These are phyloP conservation scores for Drosophila robusta DNA, from an alignment of 2,888 invertebrate genomes.

Conservation along the genomic window DNA sequence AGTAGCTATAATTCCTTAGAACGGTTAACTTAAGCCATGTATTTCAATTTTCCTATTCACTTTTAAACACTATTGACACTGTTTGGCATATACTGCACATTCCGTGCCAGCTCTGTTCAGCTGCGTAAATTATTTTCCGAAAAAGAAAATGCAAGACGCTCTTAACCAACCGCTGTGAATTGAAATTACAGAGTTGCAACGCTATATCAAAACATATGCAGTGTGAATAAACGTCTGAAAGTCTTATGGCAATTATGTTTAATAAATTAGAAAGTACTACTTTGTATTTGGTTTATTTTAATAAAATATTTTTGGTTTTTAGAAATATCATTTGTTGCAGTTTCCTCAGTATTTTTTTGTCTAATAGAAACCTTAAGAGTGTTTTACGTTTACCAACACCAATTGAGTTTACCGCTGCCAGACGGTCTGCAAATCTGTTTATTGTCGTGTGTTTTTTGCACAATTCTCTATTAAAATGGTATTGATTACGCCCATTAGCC, in stretches of 20 bases:
- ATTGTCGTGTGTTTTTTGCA: constrained; percentile 44
- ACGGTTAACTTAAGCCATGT: constrained; percentile 20
- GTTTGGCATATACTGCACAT: not conserved
- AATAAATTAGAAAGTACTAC: not conserved
- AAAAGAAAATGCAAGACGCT: constrained; percentile 47
- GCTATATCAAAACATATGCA: constrained; percentile 6
- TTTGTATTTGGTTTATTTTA: not conserved
- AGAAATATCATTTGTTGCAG: not conserved
- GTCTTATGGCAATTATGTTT: not conserved
- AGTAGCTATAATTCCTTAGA: constrained; percentile 25
- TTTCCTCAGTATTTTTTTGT: not conserved
- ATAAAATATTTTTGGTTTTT: not conserved
- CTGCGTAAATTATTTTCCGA: constrained; percentile 24
- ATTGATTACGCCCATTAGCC: constrained; percentile 78
- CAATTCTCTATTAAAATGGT: constrained; percentile 78
- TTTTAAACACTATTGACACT: constrained; percentile 9
- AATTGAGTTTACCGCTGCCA: constrained; percentile 48
- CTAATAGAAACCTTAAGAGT: too few relatives aligned
- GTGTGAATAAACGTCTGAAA: constrained; percentile 37
- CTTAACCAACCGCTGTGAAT: constrained; percentile 60
- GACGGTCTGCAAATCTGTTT: constrained; percentile 49
- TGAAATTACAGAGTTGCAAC: constrained; percentile 57
- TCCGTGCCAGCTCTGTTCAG: constrained; percentile 29
- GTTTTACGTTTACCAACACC: constrained; percentile 37
- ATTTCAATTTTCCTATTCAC: constrained; percentile 11